Conservation (phyloP, 2,888 invertebrate species). For the Sabatieria punctata region DNA sequence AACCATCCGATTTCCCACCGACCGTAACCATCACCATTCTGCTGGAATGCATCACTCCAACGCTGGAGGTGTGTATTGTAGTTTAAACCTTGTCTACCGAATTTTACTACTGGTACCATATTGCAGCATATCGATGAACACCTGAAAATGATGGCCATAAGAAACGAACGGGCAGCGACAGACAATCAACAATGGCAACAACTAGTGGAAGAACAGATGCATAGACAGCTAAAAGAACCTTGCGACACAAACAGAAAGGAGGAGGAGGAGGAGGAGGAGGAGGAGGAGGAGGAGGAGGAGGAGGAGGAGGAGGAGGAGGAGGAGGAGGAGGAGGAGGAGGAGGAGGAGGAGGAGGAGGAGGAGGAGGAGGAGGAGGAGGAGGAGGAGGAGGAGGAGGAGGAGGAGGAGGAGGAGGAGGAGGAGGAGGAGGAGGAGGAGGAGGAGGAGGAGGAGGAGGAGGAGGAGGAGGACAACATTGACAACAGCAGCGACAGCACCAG, state of each 20-base stretch:
- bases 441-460: no score
- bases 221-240: neutral
- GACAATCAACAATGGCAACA: constrained; percentile 6
- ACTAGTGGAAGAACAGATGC: constrained; percentile 1
- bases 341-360: constrained; percentile 5
- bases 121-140: no score
- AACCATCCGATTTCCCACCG: no score
- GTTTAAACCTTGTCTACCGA: no score
- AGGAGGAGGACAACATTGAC: no score
- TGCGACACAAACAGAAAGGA: constrained; percentile 4
- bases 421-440: neutral
- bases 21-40: no score
- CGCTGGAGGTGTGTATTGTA: no score
- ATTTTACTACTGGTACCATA: no score
- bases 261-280: constrained; percentile 7
- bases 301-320: constrained; percentile 8
- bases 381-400: neutral
- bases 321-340: constrained; percentile 6
- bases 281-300: constrained; percentile 2
- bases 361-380: constrained; percentile 1
- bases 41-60: no score
- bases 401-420: neutral
- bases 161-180: no score
- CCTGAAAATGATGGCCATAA: no score
- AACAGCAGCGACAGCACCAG: no score